Evolutionary conservation across 2,797 vertebrate genomes (phyloP), one percentile per base, ranked within the genome.

Genomic region (Dallia pectoralis): DNA sequence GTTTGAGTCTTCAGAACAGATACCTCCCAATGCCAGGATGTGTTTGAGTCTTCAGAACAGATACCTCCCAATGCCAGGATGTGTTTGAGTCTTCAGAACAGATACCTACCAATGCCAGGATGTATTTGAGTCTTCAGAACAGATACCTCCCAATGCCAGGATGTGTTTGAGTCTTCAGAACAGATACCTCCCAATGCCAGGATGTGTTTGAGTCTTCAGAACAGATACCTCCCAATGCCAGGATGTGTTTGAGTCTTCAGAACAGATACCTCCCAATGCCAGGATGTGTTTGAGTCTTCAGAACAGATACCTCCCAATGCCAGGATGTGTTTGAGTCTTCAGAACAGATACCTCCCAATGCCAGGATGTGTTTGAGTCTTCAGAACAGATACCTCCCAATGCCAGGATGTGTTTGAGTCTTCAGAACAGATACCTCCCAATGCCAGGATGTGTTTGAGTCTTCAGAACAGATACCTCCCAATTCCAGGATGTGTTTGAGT

Each of bases 381-480:
- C 82, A 86, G 84, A 44, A 89, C 85, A 63, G 76, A 62, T 86
- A 79, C 82, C 65, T 75, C 79, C 74, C 84, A 84, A 80, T 8
- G 51, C 69, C 51, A 33, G 18, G 51, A 70, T 29, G 49, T 70
- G 80, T 81, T 74, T 65, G 83, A 78, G 75, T 76, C 85, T 88
- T 88, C 82, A 86, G 84, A 44, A 89, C 85, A 63, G 76, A 62
- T 86, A 79, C 82, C 65, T 75, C 79, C 74, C 84, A 84, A 80
- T 8, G 51, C 69, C 51, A 33, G 18, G 51, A 70, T 29, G 49
- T 70, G 80, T 81, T 74, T 65, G 83, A 78, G 75, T 76, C 85
- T 88, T 88, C 82, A 86, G 84, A 44, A 89, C 85, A 63, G 76
- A 62, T 86, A 79, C 82, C 65, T 75, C 79, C 74, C 84, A 84